Conservation (phyloP, 1,140 invertebrate species). For the Pseudachorutes palmiensis region DNA sequence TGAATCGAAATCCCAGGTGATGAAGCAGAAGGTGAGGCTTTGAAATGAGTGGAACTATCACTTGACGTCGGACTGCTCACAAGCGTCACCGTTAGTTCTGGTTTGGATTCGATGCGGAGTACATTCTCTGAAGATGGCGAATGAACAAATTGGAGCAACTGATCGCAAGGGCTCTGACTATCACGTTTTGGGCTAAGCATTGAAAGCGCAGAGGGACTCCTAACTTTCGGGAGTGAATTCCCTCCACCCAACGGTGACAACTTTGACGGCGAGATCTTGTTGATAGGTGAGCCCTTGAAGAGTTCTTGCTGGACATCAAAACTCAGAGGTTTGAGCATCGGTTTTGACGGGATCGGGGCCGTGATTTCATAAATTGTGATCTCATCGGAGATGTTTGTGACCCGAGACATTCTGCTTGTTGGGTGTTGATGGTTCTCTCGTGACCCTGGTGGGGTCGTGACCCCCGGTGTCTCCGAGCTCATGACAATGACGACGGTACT, state of each 20-base stretch:
- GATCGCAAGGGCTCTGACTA: not conserved
- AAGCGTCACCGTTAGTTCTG: not conserved
- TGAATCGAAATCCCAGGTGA: not conserved
- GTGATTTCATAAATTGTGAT: constrained; percentile 10
- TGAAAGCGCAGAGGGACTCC: not conserved
- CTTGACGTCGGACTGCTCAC: not conserved
- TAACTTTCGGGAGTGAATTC: not conserved
- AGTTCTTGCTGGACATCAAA: not conserved
- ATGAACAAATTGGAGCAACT: not conserved
- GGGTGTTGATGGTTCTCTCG: not conserved
- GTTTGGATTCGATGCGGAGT: not conserved
- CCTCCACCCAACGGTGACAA: not conserved
- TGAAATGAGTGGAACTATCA: not conserved
- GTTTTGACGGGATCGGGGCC: not conserved
- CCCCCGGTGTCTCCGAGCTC: not conserved
- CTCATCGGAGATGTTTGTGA: not conserved
- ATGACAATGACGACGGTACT: not conserved
- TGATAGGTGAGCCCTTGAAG: not conserved
- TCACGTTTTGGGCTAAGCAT: constrained; percentile 4
- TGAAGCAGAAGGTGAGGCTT: not conserved
- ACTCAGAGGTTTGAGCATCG: not conserved
- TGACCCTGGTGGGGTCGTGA: not conserved
- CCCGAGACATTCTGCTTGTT: not conserved
- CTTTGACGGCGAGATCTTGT: not conserved
- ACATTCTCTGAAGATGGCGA: not conserved